These are phyloP conservation scores for human DNA, from an alignment of 2,113 vertebrate species.

Conservation along the genomic window DNA sequence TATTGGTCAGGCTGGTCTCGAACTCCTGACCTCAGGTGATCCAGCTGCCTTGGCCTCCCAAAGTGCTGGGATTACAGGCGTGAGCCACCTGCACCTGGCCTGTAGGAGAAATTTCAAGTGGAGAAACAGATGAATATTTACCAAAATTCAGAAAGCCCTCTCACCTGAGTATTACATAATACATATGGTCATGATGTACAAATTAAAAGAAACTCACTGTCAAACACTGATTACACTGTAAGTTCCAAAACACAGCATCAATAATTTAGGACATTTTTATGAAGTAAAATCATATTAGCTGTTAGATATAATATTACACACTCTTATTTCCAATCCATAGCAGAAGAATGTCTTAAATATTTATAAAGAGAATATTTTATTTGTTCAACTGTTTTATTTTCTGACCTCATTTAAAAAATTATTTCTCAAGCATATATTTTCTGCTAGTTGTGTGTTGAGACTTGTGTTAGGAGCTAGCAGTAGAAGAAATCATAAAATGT, in stretches of 20 bases:
- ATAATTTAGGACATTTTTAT: background rate
- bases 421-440: constrained; percentile 7
- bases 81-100: too few species aligned
- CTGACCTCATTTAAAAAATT: background rate
- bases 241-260: background rate
- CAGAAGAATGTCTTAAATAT: background rate
- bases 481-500: background rate
- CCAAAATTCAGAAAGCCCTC: background rate
- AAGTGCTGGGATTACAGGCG: too few species aligned
- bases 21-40: too few species aligned
- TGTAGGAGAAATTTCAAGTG: background rate
- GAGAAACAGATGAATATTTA: background rate
- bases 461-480: background rate
- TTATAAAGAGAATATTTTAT: background rate
- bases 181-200: background rate
- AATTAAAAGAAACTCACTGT: background rate
- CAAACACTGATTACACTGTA: background rate
- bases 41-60: too few species aligned
- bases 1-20: too few species aligned
- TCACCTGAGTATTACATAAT: too few species aligned
- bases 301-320: background rate
- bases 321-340: background rate
- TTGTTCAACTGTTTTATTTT: constrained; percentile 3
- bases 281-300: background rate
- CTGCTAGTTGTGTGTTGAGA: background rate